Evolutionary conservation across 2,113 vertebrate species (phyloP).

Genomic region (Tupaia chinensis): DNA sequence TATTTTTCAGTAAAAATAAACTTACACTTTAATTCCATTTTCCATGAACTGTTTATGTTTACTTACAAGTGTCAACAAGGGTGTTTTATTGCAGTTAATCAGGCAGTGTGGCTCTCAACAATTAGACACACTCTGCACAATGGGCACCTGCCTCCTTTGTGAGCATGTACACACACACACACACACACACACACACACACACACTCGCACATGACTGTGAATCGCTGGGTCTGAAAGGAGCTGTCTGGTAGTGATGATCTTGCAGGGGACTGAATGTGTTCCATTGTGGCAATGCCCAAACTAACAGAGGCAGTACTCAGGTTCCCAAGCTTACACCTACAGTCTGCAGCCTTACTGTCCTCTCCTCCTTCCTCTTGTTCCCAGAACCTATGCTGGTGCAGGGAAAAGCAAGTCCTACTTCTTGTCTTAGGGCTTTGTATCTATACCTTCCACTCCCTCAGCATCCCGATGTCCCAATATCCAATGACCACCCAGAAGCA

Average conservation of each 20-base stretch:
- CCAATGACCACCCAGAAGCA: neutral
- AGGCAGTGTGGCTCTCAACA: neutral
- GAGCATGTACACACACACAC: rapidly evolving
- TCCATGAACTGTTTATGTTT: too few relatives aligned
- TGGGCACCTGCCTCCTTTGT: too few relatives aligned
- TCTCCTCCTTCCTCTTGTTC: neutral
- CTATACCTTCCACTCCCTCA: neutral
- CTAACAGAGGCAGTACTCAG: neutral
- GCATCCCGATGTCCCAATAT: neutral
- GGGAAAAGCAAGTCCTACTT: neutral
- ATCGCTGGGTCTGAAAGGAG: neutral
- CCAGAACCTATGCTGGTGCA: neutral
- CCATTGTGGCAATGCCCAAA: too few relatives aligned
- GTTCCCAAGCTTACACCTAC: neutral
- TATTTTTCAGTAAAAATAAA: too few relatives aligned
- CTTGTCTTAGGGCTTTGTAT: neutral
- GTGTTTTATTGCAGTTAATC: neutral
- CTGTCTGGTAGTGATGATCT: neutral
- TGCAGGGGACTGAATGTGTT: neutral
- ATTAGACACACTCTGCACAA: neutral
- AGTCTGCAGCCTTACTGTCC: neutral
- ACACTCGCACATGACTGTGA: too few relatives aligned
- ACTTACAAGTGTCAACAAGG: too few relatives aligned
- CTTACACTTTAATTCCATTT: too few relatives aligned
- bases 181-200: neutral